These are phyloP conservation scores for Trachelus troglodyta DNA, from an alignment of 2,888 invertebrate species.

Conservation along the genomic window DNA sequence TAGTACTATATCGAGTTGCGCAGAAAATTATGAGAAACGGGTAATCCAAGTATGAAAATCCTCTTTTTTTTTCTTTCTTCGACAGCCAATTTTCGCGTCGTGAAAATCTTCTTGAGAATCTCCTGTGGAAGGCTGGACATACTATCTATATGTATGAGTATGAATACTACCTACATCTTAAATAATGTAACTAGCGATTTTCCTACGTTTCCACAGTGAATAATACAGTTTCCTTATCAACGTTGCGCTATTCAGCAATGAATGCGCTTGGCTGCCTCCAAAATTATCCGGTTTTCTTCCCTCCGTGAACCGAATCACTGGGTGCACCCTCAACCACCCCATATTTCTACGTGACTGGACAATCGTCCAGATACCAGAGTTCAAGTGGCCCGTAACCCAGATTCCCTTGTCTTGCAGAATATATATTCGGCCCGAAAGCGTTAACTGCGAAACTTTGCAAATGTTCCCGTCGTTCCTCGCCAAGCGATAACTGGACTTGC, in stretches of 20 bases:
- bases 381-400: constrained; percentile 38
- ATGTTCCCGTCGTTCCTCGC: not conserved
- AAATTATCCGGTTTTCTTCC: not conserved
- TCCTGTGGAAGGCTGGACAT: not conserved
- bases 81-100: not conserved
- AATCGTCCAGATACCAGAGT: constrained; percentile 29
- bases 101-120: not conserved
- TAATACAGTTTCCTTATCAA: not conserved
- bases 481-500: not conserved
- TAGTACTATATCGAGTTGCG: not conserved
- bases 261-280: not conserved
- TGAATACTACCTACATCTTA: not conserved
- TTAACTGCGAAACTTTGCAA: not conserved
- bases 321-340: constrained; percentile 28
- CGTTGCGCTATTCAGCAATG: not conserved
- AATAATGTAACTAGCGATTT: not conserved
- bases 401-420: constrained; percentile 15
- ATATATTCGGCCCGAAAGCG: not conserved
- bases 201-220: not conserved
- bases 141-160: no score
- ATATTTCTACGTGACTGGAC: constrained; percentile 40
- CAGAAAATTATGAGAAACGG: not conserved
- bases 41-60: not conserved
- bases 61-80: no score
- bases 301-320: not conserved